These are phyloP conservation scores for Crossocerus cetratus DNA, from an alignment of 2,888 invertebrate genomes.

Conservation along the genomic window DNA sequence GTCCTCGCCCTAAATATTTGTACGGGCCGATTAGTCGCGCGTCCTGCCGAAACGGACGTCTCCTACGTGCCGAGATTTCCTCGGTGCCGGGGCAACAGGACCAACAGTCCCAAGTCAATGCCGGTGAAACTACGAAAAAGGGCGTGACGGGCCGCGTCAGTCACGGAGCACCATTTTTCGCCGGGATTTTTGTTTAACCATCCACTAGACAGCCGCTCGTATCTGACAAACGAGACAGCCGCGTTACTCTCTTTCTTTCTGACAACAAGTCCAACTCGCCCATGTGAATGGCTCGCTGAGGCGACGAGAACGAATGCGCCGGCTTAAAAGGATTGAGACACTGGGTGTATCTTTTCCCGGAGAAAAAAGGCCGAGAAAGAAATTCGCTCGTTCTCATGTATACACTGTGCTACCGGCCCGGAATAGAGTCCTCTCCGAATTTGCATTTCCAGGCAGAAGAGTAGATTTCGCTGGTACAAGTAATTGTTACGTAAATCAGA, in stretches of 20 bases:
- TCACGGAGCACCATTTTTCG: constrained; percentile 45
- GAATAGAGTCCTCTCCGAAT: no score
- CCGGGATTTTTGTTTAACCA: constrained; percentile 20
- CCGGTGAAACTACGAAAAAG: constrained; percentile 28
- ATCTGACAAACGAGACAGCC: constrained; percentile 1
- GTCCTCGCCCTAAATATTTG: constrained; percentile 62
- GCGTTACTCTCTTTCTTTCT: no score
- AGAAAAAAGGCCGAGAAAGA: no score
- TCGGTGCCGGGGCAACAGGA: not conserved
- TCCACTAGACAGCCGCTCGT: not conserved
- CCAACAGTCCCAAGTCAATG: constrained; percentile 11
- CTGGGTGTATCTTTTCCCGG: no score
- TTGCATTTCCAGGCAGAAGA: not conserved
- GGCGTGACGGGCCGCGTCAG: constrained; percentile 43
- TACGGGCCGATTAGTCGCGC: constrained; percentile 64
- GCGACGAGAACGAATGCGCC: no score
- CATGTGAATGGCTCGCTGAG: no score
- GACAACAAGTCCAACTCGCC: no score
- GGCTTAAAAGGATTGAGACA: no score
- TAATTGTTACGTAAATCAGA: not conserved
- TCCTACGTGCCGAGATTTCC: constrained; percentile 26
- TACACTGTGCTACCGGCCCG: no score
- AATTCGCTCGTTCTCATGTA: no score
- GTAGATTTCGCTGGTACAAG: not conserved
- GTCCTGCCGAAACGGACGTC: constrained; percentile 28